Evolutionary conservation across 2,888 invertebrate genomes (phyloP).

Genomic region (Eurytoma californica): DNA sequence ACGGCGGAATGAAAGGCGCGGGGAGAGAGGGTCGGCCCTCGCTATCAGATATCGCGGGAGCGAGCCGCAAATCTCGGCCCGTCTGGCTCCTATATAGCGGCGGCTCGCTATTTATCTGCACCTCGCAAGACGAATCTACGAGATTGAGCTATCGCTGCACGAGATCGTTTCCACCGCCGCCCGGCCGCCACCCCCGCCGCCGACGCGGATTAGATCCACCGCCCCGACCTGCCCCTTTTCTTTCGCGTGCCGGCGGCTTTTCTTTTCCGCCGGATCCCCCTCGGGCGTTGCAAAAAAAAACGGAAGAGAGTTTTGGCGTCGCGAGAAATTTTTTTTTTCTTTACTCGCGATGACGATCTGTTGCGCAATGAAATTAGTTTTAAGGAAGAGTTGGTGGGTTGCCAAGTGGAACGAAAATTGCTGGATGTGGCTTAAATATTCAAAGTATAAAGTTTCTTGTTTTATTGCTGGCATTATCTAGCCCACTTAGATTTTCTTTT

Average conservation of each 20-base stretch:
- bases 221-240: constrained; percentile 9
- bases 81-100: constrained; percentile 59
- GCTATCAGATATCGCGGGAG: constrained; percentile 55
- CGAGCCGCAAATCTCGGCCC: constrained; percentile 67
- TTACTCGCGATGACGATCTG: no score
- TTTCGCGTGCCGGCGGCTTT: not conserved
- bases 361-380: no score
- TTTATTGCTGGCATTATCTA: no score
- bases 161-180: constrained; percentile 61
- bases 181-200: constrained; percentile 26
- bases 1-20: not conserved
- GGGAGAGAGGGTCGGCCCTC: not conserved
- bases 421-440: no score
- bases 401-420: no score
- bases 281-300: no score
- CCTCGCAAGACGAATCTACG: constrained; percentile 64
- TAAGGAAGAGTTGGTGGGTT: no score
- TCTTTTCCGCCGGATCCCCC: not conserved
- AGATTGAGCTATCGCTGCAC: constrained; percentile 62
- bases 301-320: no score
- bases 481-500: no score
- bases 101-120: constrained; percentile 65
- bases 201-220: constrained; percentile 41
- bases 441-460: no score
- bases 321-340: no score